phyloP scores from a whole-genome alignment of 92 coral and sea anemone genomes.

The Anthopleura xanthogrammica region DNA sequence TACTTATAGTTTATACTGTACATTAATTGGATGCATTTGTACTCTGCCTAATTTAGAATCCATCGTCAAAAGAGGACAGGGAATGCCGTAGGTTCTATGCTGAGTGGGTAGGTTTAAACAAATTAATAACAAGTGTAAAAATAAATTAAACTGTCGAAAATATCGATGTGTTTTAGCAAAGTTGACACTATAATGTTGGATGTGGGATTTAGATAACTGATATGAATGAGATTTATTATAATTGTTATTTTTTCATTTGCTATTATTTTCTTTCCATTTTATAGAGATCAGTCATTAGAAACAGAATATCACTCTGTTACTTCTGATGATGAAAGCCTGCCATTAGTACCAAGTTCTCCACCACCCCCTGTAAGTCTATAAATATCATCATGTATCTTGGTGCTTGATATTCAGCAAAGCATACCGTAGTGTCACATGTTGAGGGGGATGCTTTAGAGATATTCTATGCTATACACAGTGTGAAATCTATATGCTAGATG shows the following conservation, averaged over 20 bases:
- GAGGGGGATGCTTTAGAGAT: no score
- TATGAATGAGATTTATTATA: not conserved
- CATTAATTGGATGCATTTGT: not conserved
- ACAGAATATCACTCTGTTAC: constrained; percentile 27
- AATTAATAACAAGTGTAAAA: not conserved
- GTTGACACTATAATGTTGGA: not conserved
- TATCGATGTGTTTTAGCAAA: no score
- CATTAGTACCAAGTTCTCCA: not conserved
- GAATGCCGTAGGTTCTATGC: not conserved
- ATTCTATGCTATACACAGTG: no score
- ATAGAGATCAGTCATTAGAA: constrained; percentile 10
- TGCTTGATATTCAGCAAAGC: no score
- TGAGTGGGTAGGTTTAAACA: constrained; percentile 10
- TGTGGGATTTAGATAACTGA: no score
- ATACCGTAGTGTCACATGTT: no score
- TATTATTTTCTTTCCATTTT: not conserved
- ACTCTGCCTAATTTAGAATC: not conserved
- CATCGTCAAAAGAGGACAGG: constrained; percentile 4
- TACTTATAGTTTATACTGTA: not conserved
- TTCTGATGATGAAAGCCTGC: constrained; percentile 29
- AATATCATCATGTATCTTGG: no score
- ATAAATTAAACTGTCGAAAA: no score
- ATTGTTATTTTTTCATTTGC: not conserved
- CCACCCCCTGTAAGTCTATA: constrained; percentile 30
- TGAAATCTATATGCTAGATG: no score